Conservation (phyloP, 1,140 invertebrate genomes). For the Heliconius congener region DNA sequence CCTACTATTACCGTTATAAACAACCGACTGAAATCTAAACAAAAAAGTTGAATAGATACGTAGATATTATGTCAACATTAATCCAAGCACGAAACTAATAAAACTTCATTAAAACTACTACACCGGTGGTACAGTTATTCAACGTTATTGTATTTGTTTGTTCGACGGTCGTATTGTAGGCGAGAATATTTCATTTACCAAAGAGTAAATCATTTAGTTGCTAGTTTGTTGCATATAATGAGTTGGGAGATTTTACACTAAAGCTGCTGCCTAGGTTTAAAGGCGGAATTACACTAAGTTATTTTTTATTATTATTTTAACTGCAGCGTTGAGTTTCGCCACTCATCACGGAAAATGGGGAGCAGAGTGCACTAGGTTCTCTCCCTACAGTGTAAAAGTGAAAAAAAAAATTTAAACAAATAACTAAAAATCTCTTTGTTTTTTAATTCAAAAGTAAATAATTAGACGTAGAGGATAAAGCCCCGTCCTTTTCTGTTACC, state of each 20-base stretch:
- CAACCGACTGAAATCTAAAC: background rate
- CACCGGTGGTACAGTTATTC: background rate
- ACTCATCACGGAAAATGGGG: too few relatives aligned
- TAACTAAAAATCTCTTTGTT: too few relatives aligned
- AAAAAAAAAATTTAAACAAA: too few relatives aligned
- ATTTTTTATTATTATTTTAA: too few relatives aligned
- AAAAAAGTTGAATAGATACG: background rate
- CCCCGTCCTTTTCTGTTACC: too few relatives aligned
- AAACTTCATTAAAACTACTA: background rate
- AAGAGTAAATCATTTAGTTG: slow-evolving; percentile 1
- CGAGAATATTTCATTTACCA: slow-evolving; percentile 1
- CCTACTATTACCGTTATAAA: too few relatives aligned
- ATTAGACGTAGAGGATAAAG: too few relatives aligned
- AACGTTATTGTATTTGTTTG: background rate
- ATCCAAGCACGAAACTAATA: background rate
- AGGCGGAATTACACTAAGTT: background rate
- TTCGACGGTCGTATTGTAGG: slow-evolving; percentile 2
- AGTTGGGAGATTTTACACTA: background rate
- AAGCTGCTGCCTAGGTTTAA: background rate
- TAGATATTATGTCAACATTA: background rate
- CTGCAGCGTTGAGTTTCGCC: too few relatives aligned
- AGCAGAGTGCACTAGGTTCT: too few relatives aligned
- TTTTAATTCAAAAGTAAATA: too few relatives aligned
- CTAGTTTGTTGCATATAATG: slow-evolving; percentile 10
- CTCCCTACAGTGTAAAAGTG: too few relatives aligned